Percentiles rank a stretch among this genome's conserved stretches.
Conservation (phyloP, 2,113 vertebrate species). For the Centropus bengalensis region DNA sequence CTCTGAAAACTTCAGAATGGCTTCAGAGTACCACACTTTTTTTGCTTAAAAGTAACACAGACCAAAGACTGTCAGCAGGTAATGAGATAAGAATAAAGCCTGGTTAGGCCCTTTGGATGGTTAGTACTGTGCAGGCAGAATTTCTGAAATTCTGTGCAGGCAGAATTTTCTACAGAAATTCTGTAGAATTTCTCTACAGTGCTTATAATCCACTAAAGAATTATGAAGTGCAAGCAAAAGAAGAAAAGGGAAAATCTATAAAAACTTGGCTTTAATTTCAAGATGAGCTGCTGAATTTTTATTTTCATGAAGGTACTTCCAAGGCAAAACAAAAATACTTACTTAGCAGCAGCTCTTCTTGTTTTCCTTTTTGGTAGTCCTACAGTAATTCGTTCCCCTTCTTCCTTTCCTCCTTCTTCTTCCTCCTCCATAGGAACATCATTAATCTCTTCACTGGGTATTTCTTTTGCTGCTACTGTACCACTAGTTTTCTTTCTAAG, state of each 20-base stretch:
- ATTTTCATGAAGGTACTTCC: not conserved
- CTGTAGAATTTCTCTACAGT: not conserved
- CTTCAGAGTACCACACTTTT: not conserved
- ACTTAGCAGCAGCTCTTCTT: constrained; percentile 91
- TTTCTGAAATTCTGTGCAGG: no score
- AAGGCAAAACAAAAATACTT: constrained; percentile 56
- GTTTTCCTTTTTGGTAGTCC: constrained; percentile 79
- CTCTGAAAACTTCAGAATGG: not conserved
- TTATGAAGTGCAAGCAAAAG: not conserved
- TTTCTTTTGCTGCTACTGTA: constrained; percentile 20
- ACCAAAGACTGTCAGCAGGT: not conserved
- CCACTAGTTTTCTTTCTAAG: constrained; percentile 76
- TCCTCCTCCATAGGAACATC: constrained; percentile 45
- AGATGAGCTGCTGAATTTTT: not conserved
- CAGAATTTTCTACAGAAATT: not conserved
- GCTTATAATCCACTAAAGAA: not conserved
- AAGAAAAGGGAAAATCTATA: not conserved
- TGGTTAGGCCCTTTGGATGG: not conserved
- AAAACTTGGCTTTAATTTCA: not conserved
- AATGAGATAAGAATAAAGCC: not conserved
- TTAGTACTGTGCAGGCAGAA: not conserved
- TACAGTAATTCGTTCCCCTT: constrained; percentile 52
- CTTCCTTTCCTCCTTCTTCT: constrained; percentile 55
- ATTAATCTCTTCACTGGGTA: constrained; percentile 26
- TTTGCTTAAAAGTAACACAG: not conserved